phyloP scores from a whole-genome alignment of 2,888 invertebrate genomes.

The Eilema sororculum region DNA sequence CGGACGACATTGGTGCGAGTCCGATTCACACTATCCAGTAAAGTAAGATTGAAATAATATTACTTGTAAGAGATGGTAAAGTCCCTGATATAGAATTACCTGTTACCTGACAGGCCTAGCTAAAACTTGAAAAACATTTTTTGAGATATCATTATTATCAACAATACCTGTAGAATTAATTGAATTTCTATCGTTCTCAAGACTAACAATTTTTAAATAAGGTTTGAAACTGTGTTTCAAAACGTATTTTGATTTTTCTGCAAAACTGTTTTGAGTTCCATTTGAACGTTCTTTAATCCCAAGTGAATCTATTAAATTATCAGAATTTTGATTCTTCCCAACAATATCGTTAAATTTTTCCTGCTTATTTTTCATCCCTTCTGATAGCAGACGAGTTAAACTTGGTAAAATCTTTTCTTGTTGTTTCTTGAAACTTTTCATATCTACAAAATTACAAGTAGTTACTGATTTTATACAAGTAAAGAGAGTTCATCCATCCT shows the following conservation, averaged over 20 bases:
- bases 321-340: not conserved
- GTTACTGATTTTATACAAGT: not conserved
- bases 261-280: not conserved
- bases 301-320: not conserved
- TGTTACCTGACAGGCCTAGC: not conserved
- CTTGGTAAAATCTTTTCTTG: not conserved
- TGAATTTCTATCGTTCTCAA: not conserved
- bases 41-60: too few relatives aligned
- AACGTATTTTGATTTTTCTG: not conserved
- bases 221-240: not conserved
- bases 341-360: not conserved
- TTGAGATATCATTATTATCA: not conserved
- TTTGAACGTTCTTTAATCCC: not conserved
- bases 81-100: not conserved
- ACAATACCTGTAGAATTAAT: not conserved
- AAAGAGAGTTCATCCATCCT: too few relatives aligned
- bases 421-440: not conserved
- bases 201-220: not conserved
- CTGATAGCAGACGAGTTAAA: not conserved
- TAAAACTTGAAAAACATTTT: not conserved
- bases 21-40: too few relatives aligned
- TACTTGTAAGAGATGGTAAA: too few relatives aligned
- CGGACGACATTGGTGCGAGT: too few relatives aligned
- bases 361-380: not conserved
- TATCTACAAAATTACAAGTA: slow-evolving; percentile 6